Percentiles rank a stretch among this genome's conserved stretches.
phyloP scores from a whole-genome alignment of 2,113 vertebrate species.

The Colius striatus region DNA sequence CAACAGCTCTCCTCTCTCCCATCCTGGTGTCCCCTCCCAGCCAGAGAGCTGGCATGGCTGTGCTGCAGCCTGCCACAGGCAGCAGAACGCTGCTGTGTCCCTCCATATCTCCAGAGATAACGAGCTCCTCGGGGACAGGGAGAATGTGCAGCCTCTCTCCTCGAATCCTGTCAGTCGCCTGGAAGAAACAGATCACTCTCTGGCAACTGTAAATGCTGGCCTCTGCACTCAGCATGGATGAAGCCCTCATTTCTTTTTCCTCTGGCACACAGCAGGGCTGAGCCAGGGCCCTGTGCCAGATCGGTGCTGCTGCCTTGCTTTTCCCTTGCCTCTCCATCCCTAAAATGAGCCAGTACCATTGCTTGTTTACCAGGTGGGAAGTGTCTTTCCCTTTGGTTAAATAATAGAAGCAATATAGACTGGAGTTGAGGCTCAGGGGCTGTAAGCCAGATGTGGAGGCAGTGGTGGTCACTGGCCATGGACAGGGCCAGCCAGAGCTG shows the following conservation, averaged over 20 bases:
- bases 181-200: background rate
- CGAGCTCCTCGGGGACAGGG: background rate
- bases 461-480: background rate
- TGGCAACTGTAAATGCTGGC: background rate
- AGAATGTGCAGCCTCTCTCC: constrained; percentile 8
- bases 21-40: background rate
- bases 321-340: background rate
- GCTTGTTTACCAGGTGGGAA: background rate
- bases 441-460: background rate
- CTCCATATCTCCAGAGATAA: constrained; percentile 25
- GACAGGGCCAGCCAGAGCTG: background rate
- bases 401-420: background rate
- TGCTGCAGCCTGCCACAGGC: background rate
- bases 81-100: background rate
- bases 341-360: background rate
- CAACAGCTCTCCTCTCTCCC: background rate
- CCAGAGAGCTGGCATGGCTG: background rate
- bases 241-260: background rate
- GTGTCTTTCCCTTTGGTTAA: background rate
- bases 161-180: background rate
- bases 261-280: background rate
- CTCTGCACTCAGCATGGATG: background rate
- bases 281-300: background rate
- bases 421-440: background rate
- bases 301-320: background rate